phyloP scores from a whole-genome alignment of 2,888 invertebrate species.

The Drosophila nr. perissopoda region DNA sequence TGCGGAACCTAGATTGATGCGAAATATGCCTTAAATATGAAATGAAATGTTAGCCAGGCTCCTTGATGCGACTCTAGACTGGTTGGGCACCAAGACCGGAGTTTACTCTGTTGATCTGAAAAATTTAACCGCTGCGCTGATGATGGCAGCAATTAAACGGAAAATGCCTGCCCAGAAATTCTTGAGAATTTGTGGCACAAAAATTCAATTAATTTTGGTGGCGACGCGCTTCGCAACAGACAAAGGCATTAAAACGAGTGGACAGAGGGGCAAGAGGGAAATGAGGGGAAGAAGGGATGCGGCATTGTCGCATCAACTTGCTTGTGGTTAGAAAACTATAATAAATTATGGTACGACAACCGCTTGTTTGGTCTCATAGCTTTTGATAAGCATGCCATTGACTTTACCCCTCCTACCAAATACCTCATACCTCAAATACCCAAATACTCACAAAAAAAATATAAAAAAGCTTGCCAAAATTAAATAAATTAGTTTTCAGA shows the following conservation, averaged over 20 bases:
- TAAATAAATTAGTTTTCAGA: slow-evolving; percentile 51
- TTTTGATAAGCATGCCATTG: slow-evolving; percentile 56
- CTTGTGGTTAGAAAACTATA: slow-evolving; percentile 75
- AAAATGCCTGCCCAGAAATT: slow-evolving; percentile 72
- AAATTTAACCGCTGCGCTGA: slow-evolving; percentile 75
- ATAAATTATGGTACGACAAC: slow-evolving; percentile 76
- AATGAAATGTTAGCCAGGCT: slow-evolving; percentile 44
- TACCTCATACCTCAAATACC: neutral
- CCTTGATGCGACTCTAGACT: slow-evolving; percentile 1
- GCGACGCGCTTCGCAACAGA: slow-evolving; percentile 36
- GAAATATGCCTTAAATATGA: slow-evolving; percentile 74
- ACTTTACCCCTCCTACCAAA: slow-evolving; percentile 16
- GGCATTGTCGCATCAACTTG: slow-evolving; percentile 60
- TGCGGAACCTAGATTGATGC: slow-evolving; percentile 37
- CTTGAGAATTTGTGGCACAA: slow-evolving; percentile 77
- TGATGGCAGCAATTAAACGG: slow-evolving; percentile 77
- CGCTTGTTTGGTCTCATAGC: slow-evolving; percentile 43
- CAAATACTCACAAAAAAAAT: neutral
- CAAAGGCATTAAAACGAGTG: slow-evolving; percentile 33
- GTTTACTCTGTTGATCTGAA: slow-evolving; percentile 40
- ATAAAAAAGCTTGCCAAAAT: slow-evolving; percentile 31
- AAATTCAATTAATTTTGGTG: slow-evolving; percentile 76
- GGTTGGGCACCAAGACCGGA: neutral
- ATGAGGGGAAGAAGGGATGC: slow-evolving; percentile 7
- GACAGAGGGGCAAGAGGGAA: neutral